These are phyloP conservation scores for Eilema sororculum DNA, from an alignment of 2,888 invertebrate species.

Conservation along the genomic window DNA sequence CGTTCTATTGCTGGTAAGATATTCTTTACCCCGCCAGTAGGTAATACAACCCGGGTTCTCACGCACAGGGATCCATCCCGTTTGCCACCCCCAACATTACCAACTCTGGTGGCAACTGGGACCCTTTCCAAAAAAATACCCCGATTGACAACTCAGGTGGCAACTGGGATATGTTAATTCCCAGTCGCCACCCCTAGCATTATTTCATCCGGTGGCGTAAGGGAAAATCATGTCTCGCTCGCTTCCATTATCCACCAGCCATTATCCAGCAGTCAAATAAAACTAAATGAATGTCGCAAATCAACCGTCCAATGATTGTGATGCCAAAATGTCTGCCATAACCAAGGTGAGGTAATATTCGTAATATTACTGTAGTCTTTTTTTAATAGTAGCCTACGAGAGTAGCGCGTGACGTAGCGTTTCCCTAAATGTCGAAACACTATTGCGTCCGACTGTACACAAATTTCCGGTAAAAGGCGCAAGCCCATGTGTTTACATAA, in stretches of 20 bases:
- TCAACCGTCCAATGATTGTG: neutral
- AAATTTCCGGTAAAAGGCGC: constrained; percentile 42
- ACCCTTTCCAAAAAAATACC: too few relatives aligned
- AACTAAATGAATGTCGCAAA: neutral
- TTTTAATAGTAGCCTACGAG: neutral
- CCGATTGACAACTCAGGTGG: too few relatives aligned
- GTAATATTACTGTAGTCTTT: neutral
- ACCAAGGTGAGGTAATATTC: neutral
- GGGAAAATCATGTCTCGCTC: neutral
- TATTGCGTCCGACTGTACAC: constrained; percentile 14
- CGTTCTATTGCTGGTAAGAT: too few relatives aligned
- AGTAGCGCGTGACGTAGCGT: neutral
- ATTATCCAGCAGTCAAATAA: neutral
- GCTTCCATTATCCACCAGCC: neutral
- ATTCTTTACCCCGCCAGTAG: neutral
- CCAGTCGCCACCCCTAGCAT: too few relatives aligned
- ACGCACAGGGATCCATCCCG: neutral
- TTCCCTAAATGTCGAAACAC: neutral
- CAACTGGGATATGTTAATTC: too few relatives aligned
- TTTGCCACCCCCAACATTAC: too few relatives aligned
- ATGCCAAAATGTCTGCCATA: neutral
- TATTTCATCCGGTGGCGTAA: too few relatives aligned
- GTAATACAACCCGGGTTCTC: neutral
- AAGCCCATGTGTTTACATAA: constrained; percentile 35
- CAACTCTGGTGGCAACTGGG: too few relatives aligned